A percentile compares a stretch with the other conserved stretches of the same genome.
Conservation (phyloP, 2,113 vertebrate genomes). For the Myotis yumanensis region DNA sequence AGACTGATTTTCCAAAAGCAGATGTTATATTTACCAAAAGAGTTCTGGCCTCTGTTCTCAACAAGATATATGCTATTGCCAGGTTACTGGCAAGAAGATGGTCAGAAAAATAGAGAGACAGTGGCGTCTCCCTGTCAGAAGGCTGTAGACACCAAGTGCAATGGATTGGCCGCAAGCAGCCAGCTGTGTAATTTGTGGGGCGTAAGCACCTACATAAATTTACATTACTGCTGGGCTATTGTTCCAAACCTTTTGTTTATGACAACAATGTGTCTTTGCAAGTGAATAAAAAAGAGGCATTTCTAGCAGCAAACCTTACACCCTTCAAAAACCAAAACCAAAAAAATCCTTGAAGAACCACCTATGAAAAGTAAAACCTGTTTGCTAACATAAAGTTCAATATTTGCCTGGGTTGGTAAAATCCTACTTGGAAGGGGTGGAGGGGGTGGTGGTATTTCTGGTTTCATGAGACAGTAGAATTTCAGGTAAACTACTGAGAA, state of each 20-base stretch:
- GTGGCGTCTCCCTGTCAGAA: conserved; percentile 57
- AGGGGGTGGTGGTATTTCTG: neutral
- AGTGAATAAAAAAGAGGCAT: neutral
- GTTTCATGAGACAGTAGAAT: neutral
- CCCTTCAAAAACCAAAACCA: conserved; percentile 27
- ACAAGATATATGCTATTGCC: conserved; percentile 22
- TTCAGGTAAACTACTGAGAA: neutral
- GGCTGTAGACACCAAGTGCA: neutral
- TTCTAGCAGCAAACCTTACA: conserved; percentile 36
- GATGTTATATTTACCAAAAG: conserved; percentile 37
- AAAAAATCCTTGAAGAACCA: conserved; percentile 41
- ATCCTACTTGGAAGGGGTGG: neutral
- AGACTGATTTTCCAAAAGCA: conserved; percentile 61
- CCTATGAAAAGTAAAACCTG: conserved; percentile 54
- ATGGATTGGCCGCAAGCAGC: conserved; percentile 56
- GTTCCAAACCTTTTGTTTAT: conserved; percentile 5
- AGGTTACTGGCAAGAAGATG: conserved; percentile 18
- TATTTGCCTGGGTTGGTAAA: conserved; percentile 52
- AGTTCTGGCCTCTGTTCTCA: conserved; percentile 33
- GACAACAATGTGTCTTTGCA: conserved; percentile 12
- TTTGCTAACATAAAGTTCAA: conserved; percentile 54
- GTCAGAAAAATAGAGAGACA: conserved; percentile 12
- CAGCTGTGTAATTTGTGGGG: conserved; percentile 48
- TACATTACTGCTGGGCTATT: conserved; percentile 9
- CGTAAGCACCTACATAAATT: conserved; percentile 65